Base-by-base conservation (phyloP, 2,797 vertebrate species). In the Sitta carolinensis region DNA sequence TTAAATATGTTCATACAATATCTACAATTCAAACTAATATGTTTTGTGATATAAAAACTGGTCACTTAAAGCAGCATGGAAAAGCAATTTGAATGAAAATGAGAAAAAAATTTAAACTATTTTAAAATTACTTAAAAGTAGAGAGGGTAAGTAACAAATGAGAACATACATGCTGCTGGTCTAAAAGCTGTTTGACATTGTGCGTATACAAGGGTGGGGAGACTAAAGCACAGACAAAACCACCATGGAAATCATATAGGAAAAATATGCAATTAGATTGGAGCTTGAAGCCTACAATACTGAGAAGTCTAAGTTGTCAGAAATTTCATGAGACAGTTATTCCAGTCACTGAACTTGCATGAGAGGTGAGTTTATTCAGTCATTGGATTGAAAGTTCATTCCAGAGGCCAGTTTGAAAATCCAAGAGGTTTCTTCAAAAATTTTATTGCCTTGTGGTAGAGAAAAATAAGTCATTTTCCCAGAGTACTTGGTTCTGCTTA, bases 41-140 rank as follows among this genome's bases (percentile, higher is more conserved):
- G 18, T 70, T 94, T 74, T 69, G 13, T 85, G 42, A 62, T 87
- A 82, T 67, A 91, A 91, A 94, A 92, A 80, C 57, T 72, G 29
- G 29, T 75, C 76, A 83, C 17, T 92, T 93, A 87, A 67, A 64
- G 42, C 47, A 81, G 73, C 42, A 47, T 59, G 45, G 58, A 77
- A 87, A 78, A 91, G 16, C 29, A 87, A 58, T 88, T 86, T 92
- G 67, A 94, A 91, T 12, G 47, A 88, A 93, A 96, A 90, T 52
- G 29, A 76, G 14, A 32, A 32, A 79, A 70, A 66, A 77, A 7
- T 38, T 40, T 58, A 89, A 89, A 48, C 0, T 43, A 29, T 85
- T 88, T 92, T 58, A 76, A 83, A 72, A 36, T 74, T 12, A 58
- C 29, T 79, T 63, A 32, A 91, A 94, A 34, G 43, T 72, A 90